These are phyloP conservation scores for Astreopora myriophthalma DNA, from an alignment of 64 coral and sea anemone species.

Conservation along the genomic window DNA sequence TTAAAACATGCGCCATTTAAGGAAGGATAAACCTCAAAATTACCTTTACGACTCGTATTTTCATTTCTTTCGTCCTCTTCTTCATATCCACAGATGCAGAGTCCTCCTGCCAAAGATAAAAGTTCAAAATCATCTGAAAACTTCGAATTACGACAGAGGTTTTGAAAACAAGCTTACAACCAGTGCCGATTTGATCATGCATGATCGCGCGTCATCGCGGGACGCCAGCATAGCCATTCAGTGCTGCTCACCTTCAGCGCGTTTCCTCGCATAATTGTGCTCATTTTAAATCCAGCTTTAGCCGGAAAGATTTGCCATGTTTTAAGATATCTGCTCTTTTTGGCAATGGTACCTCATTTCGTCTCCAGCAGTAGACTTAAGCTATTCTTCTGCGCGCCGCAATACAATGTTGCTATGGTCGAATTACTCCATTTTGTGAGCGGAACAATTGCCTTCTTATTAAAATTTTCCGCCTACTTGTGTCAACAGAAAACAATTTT, in stretches of 20 bases:
- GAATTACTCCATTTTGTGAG: not conserved
- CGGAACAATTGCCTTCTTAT: not conserved
- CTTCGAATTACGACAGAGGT: not conserved
- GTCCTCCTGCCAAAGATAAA: not conserved
- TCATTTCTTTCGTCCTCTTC: constrained; percentile 43
- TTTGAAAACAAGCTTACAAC: not conserved
- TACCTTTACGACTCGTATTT: constrained; percentile 27
- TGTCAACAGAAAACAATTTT: constrained; percentile 21
- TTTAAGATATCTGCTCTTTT: not conserved
- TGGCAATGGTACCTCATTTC: too few relatives aligned
- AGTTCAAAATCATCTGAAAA: not conserved
- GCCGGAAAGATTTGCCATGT: not conserved
- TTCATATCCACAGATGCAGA: constrained; percentile 25
- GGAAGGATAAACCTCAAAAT: not conserved
- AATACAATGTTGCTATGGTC: not conserved
- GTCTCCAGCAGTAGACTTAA: not conserved
- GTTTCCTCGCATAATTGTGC: not conserved
- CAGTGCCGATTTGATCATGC: not conserved
- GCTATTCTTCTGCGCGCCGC: not conserved
- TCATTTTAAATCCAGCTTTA: constrained; percentile 4
- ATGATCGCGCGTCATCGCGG: not conserved
- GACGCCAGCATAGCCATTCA: not conserved
- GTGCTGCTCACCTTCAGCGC: not conserved
- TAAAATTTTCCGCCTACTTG: not conserved
- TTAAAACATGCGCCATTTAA: not conserved